These are phyloP conservation scores for Sisor rabdophorus DNA, from an alignment of 2,113 vertebrate genomes.

Conservation along the genomic window DNA sequence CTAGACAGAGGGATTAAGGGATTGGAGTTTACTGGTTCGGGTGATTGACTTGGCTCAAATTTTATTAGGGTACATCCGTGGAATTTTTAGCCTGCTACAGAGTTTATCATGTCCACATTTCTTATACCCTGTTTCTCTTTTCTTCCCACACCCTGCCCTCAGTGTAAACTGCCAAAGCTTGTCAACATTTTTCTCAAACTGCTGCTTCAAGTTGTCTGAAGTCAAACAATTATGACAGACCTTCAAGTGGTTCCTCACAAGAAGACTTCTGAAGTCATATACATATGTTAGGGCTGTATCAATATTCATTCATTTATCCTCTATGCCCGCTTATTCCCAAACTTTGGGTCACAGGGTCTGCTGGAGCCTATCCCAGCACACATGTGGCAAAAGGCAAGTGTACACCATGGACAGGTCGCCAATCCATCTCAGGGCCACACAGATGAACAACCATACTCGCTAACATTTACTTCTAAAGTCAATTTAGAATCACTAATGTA, in stretches of 20 bases:
- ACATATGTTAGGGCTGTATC: background rate
- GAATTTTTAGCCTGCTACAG: conserved; percentile 45
- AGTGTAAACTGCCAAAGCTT: background rate
- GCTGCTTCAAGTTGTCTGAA: background rate
- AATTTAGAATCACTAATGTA: too few relatives aligned
- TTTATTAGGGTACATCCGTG: conserved; percentile 27
- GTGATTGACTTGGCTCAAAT: conserved; percentile 22
- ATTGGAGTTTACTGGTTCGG: background rate
- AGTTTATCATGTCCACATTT: conserved; percentile 37
- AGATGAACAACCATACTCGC: too few relatives aligned
- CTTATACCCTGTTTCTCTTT: conserved; percentile 20
- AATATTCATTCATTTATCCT: background rate
- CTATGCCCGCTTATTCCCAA: too few relatives aligned
- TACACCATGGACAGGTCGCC: too few relatives aligned
- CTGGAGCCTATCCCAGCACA: too few relatives aligned
- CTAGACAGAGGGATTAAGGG: conserved; percentile 16
- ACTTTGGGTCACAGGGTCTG: too few relatives aligned
- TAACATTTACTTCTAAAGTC: too few relatives aligned
- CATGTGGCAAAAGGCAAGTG: too few relatives aligned
- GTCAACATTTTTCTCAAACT: background rate
- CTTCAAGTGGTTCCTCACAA: background rate
- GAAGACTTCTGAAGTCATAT: background rate
- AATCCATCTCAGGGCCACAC: too few relatives aligned
- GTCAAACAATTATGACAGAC: background rate
- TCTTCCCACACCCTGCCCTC: background rate